phyloP scores from a whole-genome alignment of 2,113 vertebrate genomes.

The Equus quagga region DNA sequence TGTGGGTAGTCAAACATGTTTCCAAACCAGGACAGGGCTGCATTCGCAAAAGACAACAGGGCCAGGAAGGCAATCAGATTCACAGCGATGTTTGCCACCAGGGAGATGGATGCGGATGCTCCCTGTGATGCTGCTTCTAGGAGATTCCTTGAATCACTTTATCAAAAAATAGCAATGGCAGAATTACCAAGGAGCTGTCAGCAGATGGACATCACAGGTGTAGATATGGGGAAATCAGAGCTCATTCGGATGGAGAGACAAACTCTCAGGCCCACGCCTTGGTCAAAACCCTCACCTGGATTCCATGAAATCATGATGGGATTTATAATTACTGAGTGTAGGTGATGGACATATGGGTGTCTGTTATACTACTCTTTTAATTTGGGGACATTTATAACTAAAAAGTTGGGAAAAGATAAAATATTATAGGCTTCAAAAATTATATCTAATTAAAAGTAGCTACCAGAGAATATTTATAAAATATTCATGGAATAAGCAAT shows the following conservation, averaged over 20 bases:
- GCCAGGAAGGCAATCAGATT: slow-evolving; percentile 93
- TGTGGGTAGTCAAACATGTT: slow-evolving; percentile 92
- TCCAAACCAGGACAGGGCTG: slow-evolving; percentile 92
- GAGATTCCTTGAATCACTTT: slow-evolving; percentile 89
- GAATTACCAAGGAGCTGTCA: slow-evolving; percentile 21
- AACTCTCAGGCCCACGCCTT: background rate
- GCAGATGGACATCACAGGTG: background rate
- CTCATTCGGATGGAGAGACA: background rate
- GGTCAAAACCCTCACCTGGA: background rate
- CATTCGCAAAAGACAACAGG: slow-evolving; percentile 90
- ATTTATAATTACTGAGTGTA: background rate
- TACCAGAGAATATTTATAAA: slow-evolving; percentile 37
- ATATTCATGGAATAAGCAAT: background rate
- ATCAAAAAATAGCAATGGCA: slow-evolving; percentile 59
- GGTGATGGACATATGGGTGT: background rate
- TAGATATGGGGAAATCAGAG: background rate
- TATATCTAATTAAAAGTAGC: background rate
- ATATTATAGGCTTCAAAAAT: background rate
- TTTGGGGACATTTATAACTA: background rate
- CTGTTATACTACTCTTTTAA: background rate
- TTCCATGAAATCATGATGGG: background rate
- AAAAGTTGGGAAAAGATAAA: background rate
- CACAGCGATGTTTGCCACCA: slow-evolving; percentile 89
- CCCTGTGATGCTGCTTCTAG: slow-evolving; percentile 92
- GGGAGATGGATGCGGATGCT: slow-evolving; percentile 87